Conservation (phyloP, 2,888 invertebrate genomes). For the Drosophila villosipedis region DNA sequence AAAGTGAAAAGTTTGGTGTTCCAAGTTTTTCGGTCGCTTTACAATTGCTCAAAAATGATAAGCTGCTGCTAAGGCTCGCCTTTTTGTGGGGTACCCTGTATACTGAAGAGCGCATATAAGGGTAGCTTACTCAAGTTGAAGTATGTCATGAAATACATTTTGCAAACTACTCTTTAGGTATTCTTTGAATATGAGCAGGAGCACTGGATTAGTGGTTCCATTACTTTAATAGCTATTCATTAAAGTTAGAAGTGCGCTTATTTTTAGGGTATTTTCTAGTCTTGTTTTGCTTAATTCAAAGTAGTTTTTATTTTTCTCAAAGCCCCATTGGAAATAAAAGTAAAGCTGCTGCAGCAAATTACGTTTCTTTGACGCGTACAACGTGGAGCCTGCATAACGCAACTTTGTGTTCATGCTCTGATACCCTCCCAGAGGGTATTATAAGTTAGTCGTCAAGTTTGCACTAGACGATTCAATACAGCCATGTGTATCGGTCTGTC, state of each 20-base stretch:
- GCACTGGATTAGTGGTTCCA: not conserved
- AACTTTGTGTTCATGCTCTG: slow-evolving; percentile 5
- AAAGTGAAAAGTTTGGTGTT: slow-evolving; percentile 70
- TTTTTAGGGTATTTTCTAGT: not conserved
- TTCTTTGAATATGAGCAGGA: not conserved
- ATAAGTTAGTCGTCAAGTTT: not conserved
- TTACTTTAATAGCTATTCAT: not conserved
- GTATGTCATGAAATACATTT: not conserved
- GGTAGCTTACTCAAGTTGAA: not conserved
- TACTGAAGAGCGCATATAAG: not conserved
- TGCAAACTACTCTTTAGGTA: not conserved
- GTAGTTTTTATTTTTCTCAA: not conserved
- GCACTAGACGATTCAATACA: not conserved
- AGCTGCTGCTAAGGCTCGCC: slow-evolving; percentile 36
- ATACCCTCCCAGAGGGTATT: not conserved
- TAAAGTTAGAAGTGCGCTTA: not conserved
- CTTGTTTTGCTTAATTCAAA: not conserved
- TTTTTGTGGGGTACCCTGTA: slow-evolving; percentile 27
- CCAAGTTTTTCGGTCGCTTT: slow-evolving; percentile 34
- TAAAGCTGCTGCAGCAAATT: slow-evolving; percentile 33
- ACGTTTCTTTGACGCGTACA: slow-evolving; percentile 10
- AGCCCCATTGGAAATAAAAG: slow-evolving; percentile 13
- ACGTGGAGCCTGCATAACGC: slow-evolving; percentile 46
- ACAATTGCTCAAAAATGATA: slow-evolving; percentile 56
- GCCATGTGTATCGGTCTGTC: not conserved